These are phyloP conservation scores for Aphelenchoides fujianensis DNA, from an alignment of 1,140 invertebrate species.

Conservation along the genomic window DNA sequence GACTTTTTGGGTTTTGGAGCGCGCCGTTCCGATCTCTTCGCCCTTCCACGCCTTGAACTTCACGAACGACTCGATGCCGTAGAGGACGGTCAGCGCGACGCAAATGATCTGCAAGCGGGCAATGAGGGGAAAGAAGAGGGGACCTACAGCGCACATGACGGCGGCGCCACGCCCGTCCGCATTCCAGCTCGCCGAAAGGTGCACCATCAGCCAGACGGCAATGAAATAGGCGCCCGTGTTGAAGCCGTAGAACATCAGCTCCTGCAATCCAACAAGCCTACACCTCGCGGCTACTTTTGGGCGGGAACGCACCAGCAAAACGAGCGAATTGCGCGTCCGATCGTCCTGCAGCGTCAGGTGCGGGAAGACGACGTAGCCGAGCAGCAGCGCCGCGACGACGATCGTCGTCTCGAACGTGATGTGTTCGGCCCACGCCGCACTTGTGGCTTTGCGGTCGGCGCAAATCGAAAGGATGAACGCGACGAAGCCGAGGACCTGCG, in stretches of 20 bases:
- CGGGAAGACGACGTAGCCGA: conserved; percentile 61
- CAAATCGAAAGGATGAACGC: conserved; percentile 60
- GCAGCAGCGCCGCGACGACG: conserved; percentile 47
- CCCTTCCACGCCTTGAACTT: conserved; percentile 59
- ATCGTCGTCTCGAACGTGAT: conserved; percentile 60
- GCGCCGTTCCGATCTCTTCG: conserved; percentile 42
- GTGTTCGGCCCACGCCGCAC: conserved; percentile 60
- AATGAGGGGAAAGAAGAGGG: background rate
- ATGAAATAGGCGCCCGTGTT: conserved; percentile 61
- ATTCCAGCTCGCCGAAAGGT: conserved; percentile 59
- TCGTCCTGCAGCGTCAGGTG: conserved; percentile 60
- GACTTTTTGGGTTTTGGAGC: conserved; percentile 23
- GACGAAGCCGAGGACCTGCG: conserved; percentile 55
- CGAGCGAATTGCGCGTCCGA: conserved; percentile 53
- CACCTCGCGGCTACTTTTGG: conserved; percentile 16
- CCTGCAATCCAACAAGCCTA: conserved; percentile 36
- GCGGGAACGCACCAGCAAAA: conserved; percentile 56
- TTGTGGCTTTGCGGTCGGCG: conserved; percentile 56
- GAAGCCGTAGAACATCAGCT: conserved; percentile 58
- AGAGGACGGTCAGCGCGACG: conserved; percentile 54
- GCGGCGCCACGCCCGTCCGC: conserved; percentile 60
- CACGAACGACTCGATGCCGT: conserved; percentile 56
- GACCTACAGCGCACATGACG: conserved; percentile 55
- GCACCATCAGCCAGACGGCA: conserved; percentile 60
- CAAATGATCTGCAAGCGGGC: conserved; percentile 52